These are phyloP conservation scores for Listronotus oregonensis DNA, from an alignment of 1,140 invertebrate genomes.

Conservation along the genomic window DNA sequence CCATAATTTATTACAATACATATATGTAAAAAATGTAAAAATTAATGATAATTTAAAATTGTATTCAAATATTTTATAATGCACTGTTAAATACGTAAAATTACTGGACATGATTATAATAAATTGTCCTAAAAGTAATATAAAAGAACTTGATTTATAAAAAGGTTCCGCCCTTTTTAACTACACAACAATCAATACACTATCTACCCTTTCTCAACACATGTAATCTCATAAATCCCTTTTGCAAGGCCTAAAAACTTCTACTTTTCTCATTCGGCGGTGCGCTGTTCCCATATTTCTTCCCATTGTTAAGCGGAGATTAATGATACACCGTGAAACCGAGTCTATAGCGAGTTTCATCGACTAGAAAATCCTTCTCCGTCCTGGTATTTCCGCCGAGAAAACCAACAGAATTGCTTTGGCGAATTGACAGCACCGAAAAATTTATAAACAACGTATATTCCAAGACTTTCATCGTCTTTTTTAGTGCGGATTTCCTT, in stretches of 20 bases:
- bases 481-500: too few relatives aligned
- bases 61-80: too few relatives aligned
- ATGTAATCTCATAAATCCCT: slow-evolving; percentile 17
- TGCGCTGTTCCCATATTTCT: slow-evolving; percentile 30
- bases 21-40: too few relatives aligned
- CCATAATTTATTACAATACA: too few relatives aligned
- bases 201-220: slow-evolving; percentile 9
- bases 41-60: too few relatives aligned
- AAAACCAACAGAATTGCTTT: slow-evolving; percentile 32
- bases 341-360: slow-evolving; percentile 27
- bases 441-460: slow-evolving; percentile 20
- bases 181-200: neutral
- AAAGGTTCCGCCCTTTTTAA: neutral
- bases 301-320: slow-evolving; percentile 33
- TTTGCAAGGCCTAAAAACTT: slow-evolving; percentile 24
- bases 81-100: too few relatives aligned
- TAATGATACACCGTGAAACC: slow-evolving; percentile 31
- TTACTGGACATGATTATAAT: too few relatives aligned
- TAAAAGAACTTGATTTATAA: too few relatives aligned
- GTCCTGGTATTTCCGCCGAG: slow-evolving; percentile 21
- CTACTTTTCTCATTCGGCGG: slow-evolving; percentile 18
- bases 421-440: slow-evolving; percentile 27
- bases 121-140: too few relatives aligned
- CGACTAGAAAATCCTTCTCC: slow-evolving; percentile 34
- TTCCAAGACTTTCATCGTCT: too few relatives aligned